These are phyloP conservation scores for Danio rerio DNA, from an alignment of 2,113 vertebrate genomes.

Conservation along the genomic window DNA sequence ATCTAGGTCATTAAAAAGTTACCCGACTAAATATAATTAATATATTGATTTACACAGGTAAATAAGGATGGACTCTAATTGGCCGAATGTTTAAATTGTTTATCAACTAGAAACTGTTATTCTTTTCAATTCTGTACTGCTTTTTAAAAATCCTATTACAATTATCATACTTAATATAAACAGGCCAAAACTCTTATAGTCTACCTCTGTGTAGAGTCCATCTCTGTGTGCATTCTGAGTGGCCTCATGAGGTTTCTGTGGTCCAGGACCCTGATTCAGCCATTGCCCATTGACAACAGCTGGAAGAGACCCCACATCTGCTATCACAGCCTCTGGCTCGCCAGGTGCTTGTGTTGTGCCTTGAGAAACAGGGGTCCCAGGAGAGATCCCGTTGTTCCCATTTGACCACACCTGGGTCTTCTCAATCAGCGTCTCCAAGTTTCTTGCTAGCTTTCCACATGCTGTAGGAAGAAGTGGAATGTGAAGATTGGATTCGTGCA, in stretches of 20 bases:
- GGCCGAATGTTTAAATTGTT: too few species aligned
- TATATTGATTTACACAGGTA: too few species aligned
- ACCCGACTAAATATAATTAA: too few species aligned
- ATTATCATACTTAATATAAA: too few species aligned
- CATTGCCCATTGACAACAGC: slow-evolving; percentile 60
- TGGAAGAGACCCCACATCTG: slow-evolving; percentile 43
- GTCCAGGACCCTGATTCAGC: slow-evolving; percentile 53
- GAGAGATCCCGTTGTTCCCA: slow-evolving; percentile 54
- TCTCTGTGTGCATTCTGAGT: slow-evolving; percentile 52
- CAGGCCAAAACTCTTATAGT: background rate
- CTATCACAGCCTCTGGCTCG: slow-evolving; percentile 49
- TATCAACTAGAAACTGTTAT: too few species aligned
- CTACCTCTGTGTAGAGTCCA: slow-evolving; percentile 55
- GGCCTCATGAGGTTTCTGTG: slow-evolving; percentile 48
- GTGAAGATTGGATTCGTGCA: background rate
- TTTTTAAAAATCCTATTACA: too few species aligned
- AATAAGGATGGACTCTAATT: too few species aligned
- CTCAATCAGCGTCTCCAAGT: slow-evolving; percentile 66
- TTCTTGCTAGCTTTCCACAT: slow-evolving; percentile 67
- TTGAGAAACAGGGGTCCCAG: slow-evolving; percentile 31
- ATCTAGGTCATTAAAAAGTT: too few species aligned
- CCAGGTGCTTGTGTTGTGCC: slow-evolving; percentile 43
- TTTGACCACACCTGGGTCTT: slow-evolving; percentile 63
- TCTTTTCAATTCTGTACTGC: too few species aligned
- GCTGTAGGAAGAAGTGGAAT: slow-evolving; percentile 45